These are phyloP conservation scores for Nomada ferruginata DNA, from an alignment of 2,888 invertebrate species.

Conservation along the genomic window DNA sequence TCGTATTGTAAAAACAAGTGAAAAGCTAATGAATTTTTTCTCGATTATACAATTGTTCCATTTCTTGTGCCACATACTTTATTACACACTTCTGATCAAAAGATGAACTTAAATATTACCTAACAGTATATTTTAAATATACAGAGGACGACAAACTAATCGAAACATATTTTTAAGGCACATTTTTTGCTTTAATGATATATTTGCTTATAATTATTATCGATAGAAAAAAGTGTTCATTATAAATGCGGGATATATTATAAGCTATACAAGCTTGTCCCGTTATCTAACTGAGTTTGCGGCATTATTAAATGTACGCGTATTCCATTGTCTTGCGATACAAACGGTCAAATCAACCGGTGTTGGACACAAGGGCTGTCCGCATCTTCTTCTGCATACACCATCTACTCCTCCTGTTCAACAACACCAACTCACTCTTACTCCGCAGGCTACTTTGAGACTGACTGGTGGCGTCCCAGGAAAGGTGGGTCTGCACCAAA, in stretches of 20 bases:
- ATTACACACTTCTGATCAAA: slow-evolving; percentile 34
- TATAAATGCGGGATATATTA: slow-evolving; percentile 20
- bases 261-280: slow-evolving; percentile 36
- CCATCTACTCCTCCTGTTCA: slow-evolving; percentile 84
- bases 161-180: no score
- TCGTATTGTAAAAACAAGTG: background rate
- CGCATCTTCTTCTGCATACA: slow-evolving; percentile 89
- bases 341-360: slow-evolving; percentile 79
- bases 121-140: background rate
- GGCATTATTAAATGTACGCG: slow-evolving; percentile 81
- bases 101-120: slow-evolving; percentile 3
- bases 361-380: slow-evolving; percentile 87
- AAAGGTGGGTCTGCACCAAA: slow-evolving; percentile 92
- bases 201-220: background rate
- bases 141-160: background rate
- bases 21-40: slow-evolving; percentile 18
- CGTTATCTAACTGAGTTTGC: slow-evolving; percentile 79
- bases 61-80: slow-evolving; percentile 69
- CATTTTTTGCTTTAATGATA: background rate
- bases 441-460: slow-evolving; percentile 98
- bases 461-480: slow-evolving; percentile 97
- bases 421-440: slow-evolving; percentile 84
- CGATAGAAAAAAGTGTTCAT: background rate
- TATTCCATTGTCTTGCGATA: slow-evolving; percentile 81
- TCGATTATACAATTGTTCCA: slow-evolving; percentile 1